Evolutionary conservation across 2,797 vertebrate species (phyloP).

Genomic region (Halcyon badia): DNA sequence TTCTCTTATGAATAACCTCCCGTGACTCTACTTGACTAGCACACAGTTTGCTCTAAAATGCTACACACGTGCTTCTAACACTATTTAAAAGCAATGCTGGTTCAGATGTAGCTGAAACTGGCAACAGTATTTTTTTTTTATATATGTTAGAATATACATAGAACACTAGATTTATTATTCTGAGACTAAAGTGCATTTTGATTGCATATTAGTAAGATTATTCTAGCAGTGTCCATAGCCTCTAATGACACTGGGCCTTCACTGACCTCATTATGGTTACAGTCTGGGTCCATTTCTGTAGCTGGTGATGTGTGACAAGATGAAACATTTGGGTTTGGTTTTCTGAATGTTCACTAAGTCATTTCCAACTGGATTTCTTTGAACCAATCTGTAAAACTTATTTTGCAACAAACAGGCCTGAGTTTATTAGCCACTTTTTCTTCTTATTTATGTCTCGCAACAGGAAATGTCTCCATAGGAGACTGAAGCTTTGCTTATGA

Average conservation of each 20-base stretch:
- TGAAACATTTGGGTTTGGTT: not conserved
- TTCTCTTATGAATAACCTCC: not conserved
- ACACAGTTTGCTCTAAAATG: not conserved
- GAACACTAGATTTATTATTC: not conserved
- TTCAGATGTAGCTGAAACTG: not conserved
- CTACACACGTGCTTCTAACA: not conserved
- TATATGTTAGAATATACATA: not conserved
- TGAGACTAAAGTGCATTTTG: not conserved
- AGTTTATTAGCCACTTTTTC: not conserved
- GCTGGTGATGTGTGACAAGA: not conserved
- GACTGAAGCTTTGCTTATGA: not conserved
- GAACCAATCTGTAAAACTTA: not conserved
- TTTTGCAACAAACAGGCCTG: not conserved
- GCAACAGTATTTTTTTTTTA: not conserved
- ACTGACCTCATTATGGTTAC: not conserved
- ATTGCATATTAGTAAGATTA: not conserved
- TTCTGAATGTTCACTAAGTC: not conserved
- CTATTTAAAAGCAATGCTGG: not conserved
- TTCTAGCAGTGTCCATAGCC: not conserved
- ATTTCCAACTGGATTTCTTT: not conserved
- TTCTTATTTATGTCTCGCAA: not conserved
- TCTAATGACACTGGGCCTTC: not conserved
- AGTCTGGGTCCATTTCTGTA: not conserved
- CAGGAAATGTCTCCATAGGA: not conserved
- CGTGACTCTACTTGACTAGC: not conserved